Base-by-base conservation (phyloP, 1,140 invertebrate species). In the Drosophila mauritiana region DNA sequence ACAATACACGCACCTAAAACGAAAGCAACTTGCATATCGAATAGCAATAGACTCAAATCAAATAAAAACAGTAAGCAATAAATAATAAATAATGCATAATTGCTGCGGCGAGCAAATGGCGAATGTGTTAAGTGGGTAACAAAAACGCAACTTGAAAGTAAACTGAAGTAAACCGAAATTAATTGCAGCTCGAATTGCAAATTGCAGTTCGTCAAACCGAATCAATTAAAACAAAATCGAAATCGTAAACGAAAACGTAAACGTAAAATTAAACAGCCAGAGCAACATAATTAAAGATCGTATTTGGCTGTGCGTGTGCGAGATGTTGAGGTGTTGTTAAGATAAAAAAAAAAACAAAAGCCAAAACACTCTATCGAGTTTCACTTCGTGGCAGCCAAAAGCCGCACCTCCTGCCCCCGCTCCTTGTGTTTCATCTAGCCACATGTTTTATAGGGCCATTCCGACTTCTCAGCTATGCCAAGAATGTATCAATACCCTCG, bases 151-250 rank as follows among this genome's bases (percentile, higher is more conserved):
- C 51, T 27, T 15, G 52, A 72, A 72, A 72, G 67, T 70, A 40
- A 70, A 49, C 25, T 43, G 43, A 31, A 65, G 49, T 52, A 54
- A 74, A 56, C 34, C 46, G 45, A 52, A 75, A 75, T 75, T 75
- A 75, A 75, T 75, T 75, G 72, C 45, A 36, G 46, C 59, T 53
- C 53, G 48, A 67, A 75, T 58, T 65, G 73, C 72, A 67, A 56
- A 63, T 51, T 75, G 73, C 51, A 64, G 73, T 75, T 75, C 73
- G 72, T 67, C 72, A 75, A 75, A 75, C 72, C 25, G 51, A 17
- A 13, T 53, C 40, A 45, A 58, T 73, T 68, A 68, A 51, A 52
- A 73, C 22, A 40, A 56, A 40, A 55, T 74, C 25, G 39, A 64
- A 74, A 52, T 39, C 25, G 36, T 53, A 65, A 62, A 64, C 46